phyloP scores from a whole-genome alignment of 2,113 vertebrate species.

The Cyphomyrus discorhynchus region DNA sequence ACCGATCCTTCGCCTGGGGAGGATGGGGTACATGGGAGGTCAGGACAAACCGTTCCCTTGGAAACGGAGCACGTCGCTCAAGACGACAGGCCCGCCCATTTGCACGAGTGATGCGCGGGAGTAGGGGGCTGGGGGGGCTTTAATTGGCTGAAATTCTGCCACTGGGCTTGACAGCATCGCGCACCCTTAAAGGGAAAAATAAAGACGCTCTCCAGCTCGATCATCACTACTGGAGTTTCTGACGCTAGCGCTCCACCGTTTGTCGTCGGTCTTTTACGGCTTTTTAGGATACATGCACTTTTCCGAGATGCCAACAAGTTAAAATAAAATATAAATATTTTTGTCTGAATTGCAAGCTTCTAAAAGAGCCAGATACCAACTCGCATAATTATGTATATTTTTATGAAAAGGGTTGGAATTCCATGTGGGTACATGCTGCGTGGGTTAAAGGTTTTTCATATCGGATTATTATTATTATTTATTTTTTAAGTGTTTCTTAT shows the following conservation, averaged over 20 bases:
- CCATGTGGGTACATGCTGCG: not conserved
- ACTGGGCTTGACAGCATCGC: slow-evolving; percentile 29
- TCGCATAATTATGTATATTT: not conserved
- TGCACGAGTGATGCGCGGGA: slow-evolving; percentile 21
- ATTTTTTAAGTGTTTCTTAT: not conserved
- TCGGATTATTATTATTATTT: not conserved
- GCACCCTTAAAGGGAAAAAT: slow-evolving; percentile 46
- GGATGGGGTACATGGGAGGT: slow-evolving; percentile 39
- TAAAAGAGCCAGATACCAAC: not conserved
- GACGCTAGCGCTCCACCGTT: not conserved
- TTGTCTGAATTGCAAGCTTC: not conserved
- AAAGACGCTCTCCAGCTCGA: slow-evolving; percentile 15
- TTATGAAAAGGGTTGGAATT: not conserved
- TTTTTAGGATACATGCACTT: not conserved
- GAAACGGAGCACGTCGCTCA: slow-evolving; percentile 45
- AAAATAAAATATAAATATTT: not conserved
- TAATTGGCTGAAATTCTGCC: slow-evolving; percentile 45
- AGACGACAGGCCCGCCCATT: slow-evolving; percentile 31
- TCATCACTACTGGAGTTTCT: not conserved
- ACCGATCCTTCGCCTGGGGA: slow-evolving; percentile 37
- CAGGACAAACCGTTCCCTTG: slow-evolving; percentile 45
- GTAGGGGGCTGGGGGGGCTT: slow-evolving; percentile 33
- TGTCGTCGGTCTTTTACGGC: slow-evolving; percentile 4
- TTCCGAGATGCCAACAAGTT: not conserved
- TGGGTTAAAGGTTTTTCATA: not conserved